Conservation (phyloP, 2,113 vertebrate species). For the Burhinus bistriatus region DNA sequence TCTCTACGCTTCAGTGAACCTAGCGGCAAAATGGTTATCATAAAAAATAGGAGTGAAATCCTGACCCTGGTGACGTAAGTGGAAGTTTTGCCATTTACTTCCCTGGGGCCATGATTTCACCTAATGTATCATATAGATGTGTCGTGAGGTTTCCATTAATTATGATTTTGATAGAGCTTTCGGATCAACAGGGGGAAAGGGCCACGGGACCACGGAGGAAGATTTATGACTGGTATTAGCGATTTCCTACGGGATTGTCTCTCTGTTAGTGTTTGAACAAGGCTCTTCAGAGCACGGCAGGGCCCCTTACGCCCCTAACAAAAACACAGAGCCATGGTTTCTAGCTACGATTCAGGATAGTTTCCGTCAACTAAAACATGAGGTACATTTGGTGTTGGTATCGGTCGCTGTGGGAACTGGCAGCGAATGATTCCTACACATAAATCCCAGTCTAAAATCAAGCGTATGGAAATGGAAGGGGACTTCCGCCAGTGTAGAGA, state of each 20-base stretch:
- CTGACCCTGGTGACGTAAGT: background rate
- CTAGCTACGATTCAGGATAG: background rate
- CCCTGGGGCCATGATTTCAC: background rate
- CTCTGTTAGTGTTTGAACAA: conserved; percentile 35
- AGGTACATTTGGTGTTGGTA: background rate
- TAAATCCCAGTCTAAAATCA: background rate
- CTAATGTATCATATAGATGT: background rate
- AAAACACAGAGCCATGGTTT: background rate
- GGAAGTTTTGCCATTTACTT: background rate
- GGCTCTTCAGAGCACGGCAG: background rate
- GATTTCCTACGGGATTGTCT: background rate
- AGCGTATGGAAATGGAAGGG: background rate
- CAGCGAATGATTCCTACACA: background rate
- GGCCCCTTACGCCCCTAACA: background rate
- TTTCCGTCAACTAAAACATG: background rate
- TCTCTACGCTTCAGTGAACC: background rate
- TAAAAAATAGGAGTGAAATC: background rate
- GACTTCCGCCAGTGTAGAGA: background rate
- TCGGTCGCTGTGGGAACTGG: background rate
- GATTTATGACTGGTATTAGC: background rate
- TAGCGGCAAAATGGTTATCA: background rate
- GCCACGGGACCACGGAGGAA: background rate
- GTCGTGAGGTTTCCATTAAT: background rate
- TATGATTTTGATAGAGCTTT: background rate
- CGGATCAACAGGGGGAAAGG: background rate